Percentiles rank a stretch among this genome's conserved stretches.
phyloP scores from a whole-genome alignment of 2,888 invertebrate species.

The Parnassius mnemosyne region DNA sequence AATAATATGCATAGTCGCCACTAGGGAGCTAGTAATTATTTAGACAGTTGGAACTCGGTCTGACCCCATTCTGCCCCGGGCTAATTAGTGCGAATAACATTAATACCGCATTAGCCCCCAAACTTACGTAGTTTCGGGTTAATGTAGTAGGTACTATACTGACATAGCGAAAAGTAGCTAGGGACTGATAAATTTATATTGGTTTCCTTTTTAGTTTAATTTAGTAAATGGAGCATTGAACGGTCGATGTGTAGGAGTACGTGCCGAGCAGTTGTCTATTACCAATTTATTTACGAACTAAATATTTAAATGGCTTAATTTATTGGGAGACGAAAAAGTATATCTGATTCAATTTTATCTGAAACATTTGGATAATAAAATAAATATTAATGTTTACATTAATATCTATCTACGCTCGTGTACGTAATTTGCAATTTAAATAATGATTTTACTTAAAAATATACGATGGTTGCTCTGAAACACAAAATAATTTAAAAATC shows the following conservation, averaged over 20 bases:
- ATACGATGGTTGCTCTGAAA: too few species aligned
- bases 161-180: constrained; percentile 15
- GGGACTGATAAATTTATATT: constrained; percentile 22
- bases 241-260: constrained; percentile 11
- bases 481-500: too few species aligned
- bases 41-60: constrained; percentile 60
- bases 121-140: constrained; percentile 35
- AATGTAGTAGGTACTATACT: constrained; percentile 22
- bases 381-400: too few species aligned
- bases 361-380: too few species aligned
- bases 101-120: constrained; percentile 62
- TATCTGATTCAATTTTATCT: not conserved
- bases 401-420: too few species aligned
- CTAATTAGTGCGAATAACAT: constrained; percentile 64
- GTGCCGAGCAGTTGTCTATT: constrained; percentile 6
- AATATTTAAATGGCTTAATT: constrained; percentile 18
- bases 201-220: constrained; percentile 17
- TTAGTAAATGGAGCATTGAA: not conserved
- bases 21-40: constrained; percentile 58
- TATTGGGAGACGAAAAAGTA: not conserved
- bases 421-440: too few species aligned
- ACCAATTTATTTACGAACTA: constrained; percentile 9
- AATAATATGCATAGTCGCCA: constrained; percentile 36
- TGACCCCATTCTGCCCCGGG: constrained; percentile 56
- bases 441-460: too few species aligned